Evolutionary conservation across 2,888 invertebrate species (phyloP).

Genomic region (Empis livida): DNA sequence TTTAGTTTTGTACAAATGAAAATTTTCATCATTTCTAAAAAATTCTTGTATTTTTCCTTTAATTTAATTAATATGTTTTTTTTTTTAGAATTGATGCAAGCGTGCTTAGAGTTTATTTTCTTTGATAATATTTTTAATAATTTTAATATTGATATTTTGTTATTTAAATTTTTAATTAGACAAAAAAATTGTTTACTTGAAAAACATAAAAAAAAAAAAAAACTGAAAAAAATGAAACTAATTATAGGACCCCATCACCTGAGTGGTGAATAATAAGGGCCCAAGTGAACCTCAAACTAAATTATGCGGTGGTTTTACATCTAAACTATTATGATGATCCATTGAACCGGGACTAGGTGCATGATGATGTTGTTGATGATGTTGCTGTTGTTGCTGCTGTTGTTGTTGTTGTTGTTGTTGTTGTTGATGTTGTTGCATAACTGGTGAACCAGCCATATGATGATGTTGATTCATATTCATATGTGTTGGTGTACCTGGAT

Average conservation of each 20-base stretch:
- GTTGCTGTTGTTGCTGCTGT: slow-evolving; percentile 16
- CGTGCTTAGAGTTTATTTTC: no score
- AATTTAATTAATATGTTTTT: no score
- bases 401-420: slow-evolving; percentile 25
- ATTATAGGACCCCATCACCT: slow-evolving; percentile 17
- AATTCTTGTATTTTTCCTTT: no score
- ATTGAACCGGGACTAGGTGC: slow-evolving; percentile 42
- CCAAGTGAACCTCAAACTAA: slow-evolving; percentile 49
- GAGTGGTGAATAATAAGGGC: slow-evolving; percentile 39
- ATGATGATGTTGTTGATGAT: slow-evolving; percentile 17
- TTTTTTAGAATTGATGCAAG: no score
- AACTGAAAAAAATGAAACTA: slow-evolving; percentile 4
- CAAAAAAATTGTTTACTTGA: no score
- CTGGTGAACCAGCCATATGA: slow-evolving; percentile 34
- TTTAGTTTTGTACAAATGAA: no score
- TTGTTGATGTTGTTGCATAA: slow-evolving; percentile 31
- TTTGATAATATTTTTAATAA: no score
- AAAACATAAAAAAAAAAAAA: background rate
- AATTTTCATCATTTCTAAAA: no score
- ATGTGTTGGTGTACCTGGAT: slow-evolving; percentile 34
- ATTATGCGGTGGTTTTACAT: slow-evolving; percentile 49
- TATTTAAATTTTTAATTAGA: no score
- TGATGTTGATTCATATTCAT: slow-evolving; percentile 33
- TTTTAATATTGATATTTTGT: no score
- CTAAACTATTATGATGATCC: slow-evolving; percentile 51